Percentiles rank a stretch among this genome's conserved stretches.
Conservation (phyloP, 2,113 vertebrate genomes). For the Grallaria varia region DNA sequence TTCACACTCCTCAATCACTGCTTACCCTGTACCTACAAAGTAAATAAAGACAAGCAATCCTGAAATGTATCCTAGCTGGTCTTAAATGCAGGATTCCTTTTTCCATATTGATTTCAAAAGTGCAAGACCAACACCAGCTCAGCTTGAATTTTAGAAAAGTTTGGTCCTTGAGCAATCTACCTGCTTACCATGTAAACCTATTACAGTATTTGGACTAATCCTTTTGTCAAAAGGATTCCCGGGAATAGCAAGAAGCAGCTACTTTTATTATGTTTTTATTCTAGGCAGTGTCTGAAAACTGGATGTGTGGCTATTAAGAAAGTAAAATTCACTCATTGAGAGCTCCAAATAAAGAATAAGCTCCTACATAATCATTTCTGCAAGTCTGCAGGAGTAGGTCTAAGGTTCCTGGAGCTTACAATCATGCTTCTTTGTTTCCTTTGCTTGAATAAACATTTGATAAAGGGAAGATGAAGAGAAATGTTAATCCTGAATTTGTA, state of each 20-base stretch:
- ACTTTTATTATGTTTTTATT: not conserved
- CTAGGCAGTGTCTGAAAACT: not conserved
- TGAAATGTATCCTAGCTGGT: not conserved
- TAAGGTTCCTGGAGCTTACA: conserved; percentile 44
- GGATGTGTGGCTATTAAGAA: conserved; percentile 4
- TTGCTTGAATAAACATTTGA: conserved; percentile 26
- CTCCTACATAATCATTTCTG: not conserved
- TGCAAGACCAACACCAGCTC: not conserved
- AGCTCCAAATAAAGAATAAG: conserved; percentile 10
- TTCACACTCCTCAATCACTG: not conserved
- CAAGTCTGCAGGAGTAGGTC: not conserved
- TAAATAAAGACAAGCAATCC: not conserved
- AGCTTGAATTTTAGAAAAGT: not conserved
- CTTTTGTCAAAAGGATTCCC: conserved; percentile 26
- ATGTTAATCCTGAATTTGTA: conserved; percentile 59
- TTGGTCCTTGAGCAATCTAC: not conserved
- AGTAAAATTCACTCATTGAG: conserved; percentile 8
- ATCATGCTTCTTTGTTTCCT: conserved; percentile 12
- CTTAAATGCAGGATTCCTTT: not conserved
- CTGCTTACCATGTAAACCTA: conserved; percentile 38
- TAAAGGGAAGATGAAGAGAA: conserved; percentile 32
- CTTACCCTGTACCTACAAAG: not conserved
- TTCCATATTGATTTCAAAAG: not conserved
- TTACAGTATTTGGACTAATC: not conserved
- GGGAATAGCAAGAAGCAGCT: not conserved